Evolutionary conservation across 2,888 invertebrate genomes (phyloP), one percentile per base, ranked within the genome.

Genomic region (Drosophila borborema): DNA sequence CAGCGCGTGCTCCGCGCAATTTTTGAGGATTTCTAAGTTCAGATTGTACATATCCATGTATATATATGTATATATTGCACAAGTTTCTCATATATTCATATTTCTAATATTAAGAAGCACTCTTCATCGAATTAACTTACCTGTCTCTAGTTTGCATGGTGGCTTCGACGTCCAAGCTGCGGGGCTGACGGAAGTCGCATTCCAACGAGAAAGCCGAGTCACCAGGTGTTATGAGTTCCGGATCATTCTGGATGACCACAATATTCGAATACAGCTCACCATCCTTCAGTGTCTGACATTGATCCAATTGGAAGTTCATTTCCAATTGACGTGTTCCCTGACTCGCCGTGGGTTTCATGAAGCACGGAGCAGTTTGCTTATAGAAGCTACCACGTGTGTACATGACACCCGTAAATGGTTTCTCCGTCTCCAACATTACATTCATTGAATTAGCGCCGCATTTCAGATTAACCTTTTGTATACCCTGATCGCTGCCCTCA

Each of bases 171-270:
- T 94, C 94, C 31, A 94, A 81, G 79, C 94, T 94, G 74, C 94
- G 92, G 1, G 95, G 94, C 72, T 94, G 93, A 43, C 94, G 93
- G 83, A 95, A 95, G 91, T 95, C 95, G 77, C 95, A 96, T 90
- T 95, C 95, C 73, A 96, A 89, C 16, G 94, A 94, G 86, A 96
- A 95, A 43, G 95, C 95, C 6, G 95, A 95, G 87, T 95, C 95
- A 2, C 95, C 95, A 0, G 95, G 95, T 77, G 95, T 95, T 70
- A 95, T 94, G 18, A 95, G 90, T 80, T 95, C 95, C 55, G 95
- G 95, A 91, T 96, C 95, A 80, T 95, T 95, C 90, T 96, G 95
- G 56, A 96, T 93, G 4, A 96, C 94, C 31, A 96, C 93, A 51
- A 95, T 94, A 80, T 95, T 95, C 1, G 94, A 94, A 86, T 94